These are phyloP conservation scores for Incurvaria masculella DNA, from an alignment of 2,888 invertebrate genomes.

Conservation along the genomic window DNA sequence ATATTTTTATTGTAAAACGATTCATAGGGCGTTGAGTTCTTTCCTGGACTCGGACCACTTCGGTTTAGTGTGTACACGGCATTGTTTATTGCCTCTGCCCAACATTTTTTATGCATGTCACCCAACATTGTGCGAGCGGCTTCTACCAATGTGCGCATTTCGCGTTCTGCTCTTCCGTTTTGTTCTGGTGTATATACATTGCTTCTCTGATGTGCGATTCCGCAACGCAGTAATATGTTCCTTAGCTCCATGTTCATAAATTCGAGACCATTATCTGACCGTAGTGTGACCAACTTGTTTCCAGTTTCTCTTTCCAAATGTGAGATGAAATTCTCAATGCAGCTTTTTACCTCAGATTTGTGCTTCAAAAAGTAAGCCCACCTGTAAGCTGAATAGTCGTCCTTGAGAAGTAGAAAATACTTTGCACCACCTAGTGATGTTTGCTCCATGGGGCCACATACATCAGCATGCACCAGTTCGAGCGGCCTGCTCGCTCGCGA, in stretches of 20 bases:
- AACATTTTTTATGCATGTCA: conserved; percentile 20
- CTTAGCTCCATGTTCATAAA: conserved; percentile 15
- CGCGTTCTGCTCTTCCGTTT: conserved; percentile 23
- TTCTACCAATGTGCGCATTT: conserved; percentile 22
- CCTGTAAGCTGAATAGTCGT: conserved; percentile 18
- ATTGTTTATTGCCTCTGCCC: conserved; percentile 29
- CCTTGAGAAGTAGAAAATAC: conserved; percentile 20
- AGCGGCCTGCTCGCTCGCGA: background rate
- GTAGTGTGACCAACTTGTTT: conserved; percentile 16
- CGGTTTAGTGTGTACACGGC: conserved; percentile 25
- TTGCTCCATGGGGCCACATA: conserved; percentile 2
- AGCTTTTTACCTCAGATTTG: conserved; percentile 19
- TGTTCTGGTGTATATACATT: conserved; percentile 23
- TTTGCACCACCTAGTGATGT: conserved; percentile 2
- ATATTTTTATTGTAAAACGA: conserved; percentile 20
- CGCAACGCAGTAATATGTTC: conserved; percentile 14
- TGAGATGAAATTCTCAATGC: conserved; percentile 18
- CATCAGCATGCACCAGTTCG: conserved; percentile 5
- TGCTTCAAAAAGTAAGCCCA: conserved; percentile 16
- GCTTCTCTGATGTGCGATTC: conserved; percentile 20
- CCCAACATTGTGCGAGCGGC: conserved; percentile 21
- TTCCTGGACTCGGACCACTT: conserved; percentile 20
- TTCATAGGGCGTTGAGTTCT: conserved; percentile 20
- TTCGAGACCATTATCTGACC: conserved; percentile 20
- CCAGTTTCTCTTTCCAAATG: conserved; percentile 17